Conservation (phyloP, 2,797 vertebrate genomes). For the Rhinoraja longicauda region DNA sequence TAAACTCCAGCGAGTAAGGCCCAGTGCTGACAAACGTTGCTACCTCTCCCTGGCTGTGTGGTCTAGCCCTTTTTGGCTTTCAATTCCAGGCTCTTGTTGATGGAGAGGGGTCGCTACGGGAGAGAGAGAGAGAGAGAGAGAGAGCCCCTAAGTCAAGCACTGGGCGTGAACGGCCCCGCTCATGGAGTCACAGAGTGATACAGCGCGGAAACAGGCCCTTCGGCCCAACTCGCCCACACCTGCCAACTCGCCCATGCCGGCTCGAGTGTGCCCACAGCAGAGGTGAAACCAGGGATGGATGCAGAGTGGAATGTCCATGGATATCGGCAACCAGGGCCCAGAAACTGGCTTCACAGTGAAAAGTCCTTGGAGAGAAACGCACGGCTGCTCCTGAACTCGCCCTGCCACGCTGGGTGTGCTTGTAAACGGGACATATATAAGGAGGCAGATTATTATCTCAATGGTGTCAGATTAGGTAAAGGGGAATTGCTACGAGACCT, state of each 20-base stretch:
- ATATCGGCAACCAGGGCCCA: neutral
- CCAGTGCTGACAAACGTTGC: no score
- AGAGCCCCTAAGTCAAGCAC: slow-evolving; percentile 20
- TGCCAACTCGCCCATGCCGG: no score
- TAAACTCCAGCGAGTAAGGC: no score
- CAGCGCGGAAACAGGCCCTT: no score
- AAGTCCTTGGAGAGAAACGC: neutral
- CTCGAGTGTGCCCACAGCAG: neutral
- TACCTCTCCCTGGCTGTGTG: neutral
- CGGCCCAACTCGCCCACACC: no score
- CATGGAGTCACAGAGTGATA: no score
- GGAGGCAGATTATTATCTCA: no score
- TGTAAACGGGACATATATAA: no score
- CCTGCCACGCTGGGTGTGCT: neutral
- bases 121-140: no score
- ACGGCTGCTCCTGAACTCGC: neutral
- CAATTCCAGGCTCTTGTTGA: neutral
- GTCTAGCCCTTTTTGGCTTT: no score
- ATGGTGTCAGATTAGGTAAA: no score
- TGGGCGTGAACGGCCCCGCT: neutral
- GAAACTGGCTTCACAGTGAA: neutral
- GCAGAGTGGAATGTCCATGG: neutral
- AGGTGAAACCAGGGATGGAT: slow-evolving; percentile 1
- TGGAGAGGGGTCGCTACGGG: neutral
- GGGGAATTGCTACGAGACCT: no score